Evolutionary conservation across 2,888 invertebrate genomes (phyloP).

Genomic region (Nasonia oneida): DNA sequence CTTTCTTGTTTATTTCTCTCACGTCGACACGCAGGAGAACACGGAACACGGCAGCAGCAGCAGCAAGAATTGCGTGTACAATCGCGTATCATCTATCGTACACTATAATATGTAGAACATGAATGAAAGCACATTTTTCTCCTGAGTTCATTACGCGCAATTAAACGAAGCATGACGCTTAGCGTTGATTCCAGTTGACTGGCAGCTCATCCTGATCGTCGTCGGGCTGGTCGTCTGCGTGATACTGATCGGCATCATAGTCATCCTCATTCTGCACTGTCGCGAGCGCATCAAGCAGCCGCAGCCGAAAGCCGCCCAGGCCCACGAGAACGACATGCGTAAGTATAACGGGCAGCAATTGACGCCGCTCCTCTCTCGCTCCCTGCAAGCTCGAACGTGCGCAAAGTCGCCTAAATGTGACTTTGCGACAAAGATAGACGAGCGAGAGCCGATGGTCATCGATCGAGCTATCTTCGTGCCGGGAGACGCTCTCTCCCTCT

Average conservation of each 20-base stretch:
- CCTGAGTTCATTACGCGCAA: constrained; percentile 68
- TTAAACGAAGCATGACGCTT: constrained; percentile 75
- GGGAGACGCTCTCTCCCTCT: no score
- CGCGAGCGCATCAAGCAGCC: constrained; percentile 80
- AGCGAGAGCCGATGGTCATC: no score
- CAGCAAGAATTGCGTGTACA: background rate
- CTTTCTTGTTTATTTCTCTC: background rate
- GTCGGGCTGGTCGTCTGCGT: constrained; percentile 93
- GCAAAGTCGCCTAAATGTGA: background rate
- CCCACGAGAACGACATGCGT: constrained; percentile 78
- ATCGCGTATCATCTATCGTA: background rate
- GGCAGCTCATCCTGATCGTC: constrained; percentile 84
- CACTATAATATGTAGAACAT: background rate
- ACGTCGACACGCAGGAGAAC: background rate
- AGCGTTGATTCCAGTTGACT: constrained; percentile 79
- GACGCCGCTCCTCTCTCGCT: background rate
- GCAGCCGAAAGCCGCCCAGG: constrained; percentile 74
- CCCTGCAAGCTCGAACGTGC: background rate
- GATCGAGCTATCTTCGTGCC: no score
- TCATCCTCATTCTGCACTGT: constrained; percentile 92
- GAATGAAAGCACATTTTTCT: constrained; percentile 34
- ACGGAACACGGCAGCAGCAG: background rate
- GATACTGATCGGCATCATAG: constrained; percentile 90
- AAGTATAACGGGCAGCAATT: constrained; percentile 69
- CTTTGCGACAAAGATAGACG: background rate